A percentile compares a stretch with the other conserved stretches of the same genome.
Evolutionary conservation across 2,113 vertebrate species (phyloP).

Genomic region (Podarcis raffonei): DNA sequence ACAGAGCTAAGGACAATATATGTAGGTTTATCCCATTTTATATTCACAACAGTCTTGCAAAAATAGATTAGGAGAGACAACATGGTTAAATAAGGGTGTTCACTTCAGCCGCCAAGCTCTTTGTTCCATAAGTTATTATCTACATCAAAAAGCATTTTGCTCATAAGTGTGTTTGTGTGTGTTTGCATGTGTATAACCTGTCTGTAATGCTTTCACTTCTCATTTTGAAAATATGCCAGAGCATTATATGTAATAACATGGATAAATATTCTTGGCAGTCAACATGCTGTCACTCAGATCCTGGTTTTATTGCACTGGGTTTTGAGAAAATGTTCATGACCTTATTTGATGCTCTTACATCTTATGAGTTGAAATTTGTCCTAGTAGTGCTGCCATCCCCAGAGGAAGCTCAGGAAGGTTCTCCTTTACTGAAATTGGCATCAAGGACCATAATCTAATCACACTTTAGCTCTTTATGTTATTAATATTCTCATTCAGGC

Average conservation of each 20-base stretch:
- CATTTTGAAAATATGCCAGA: slow-evolving; percentile 2
- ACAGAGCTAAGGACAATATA: too few relatives aligned
- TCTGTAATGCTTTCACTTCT: slow-evolving; percentile 22
- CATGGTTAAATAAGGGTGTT: neutral
- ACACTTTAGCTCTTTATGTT: neutral
- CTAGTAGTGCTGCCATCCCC: neutral
- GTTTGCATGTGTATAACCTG: neutral
- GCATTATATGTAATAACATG: neutral
- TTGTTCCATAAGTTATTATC: neutral
- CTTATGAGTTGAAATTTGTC: slow-evolving; percentile 17
- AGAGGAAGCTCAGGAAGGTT: neutral
- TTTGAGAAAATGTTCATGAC: slow-evolving; percentile 38
- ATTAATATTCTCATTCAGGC: neutral
- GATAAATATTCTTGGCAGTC: slow-evolving; percentile 46
- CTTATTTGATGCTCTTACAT: slow-evolving; percentile 46
- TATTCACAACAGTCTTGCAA: too few relatives aligned
- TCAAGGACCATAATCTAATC: neutral
- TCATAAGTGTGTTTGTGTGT: neutral
- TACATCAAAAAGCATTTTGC: neutral
- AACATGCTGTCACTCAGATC: slow-evolving; percentile 57
- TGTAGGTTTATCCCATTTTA: too few relatives aligned
- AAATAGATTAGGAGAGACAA: too few relatives aligned
- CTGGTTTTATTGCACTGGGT: slow-evolving; percentile 48
- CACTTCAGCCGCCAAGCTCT: neutral
- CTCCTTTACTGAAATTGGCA: neutral